Conservation (phyloP, 2,113 vertebrate species). For the Scomber colias region DNA sequence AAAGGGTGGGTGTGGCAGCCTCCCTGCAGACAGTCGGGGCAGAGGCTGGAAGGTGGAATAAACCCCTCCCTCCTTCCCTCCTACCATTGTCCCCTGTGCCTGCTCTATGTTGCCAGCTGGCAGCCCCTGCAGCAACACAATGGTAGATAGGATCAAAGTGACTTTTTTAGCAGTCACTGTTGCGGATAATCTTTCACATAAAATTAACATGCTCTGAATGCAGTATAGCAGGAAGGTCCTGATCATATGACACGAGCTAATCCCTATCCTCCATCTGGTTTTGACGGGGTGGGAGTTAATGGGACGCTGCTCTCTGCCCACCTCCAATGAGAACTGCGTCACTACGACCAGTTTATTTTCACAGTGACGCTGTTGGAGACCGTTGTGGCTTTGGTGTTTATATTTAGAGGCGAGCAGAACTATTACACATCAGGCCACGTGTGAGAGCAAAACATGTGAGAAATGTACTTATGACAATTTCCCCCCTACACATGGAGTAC, state of each 20-base stretch:
- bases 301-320: conserved; percentile 42
- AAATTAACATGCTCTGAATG: conserved; percentile 76
- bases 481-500: conserved; percentile 2
- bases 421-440: conserved; percentile 71
- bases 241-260: conserved; percentile 78
- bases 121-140: conserved; percentile 70
- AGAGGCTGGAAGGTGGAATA: conserved; percentile 67
- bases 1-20: conserved; percentile 76
- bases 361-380: conserved; percentile 58
- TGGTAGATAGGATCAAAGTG: conserved; percentile 78
- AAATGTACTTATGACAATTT: conserved; percentile 58
- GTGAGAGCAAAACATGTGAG: conserved; percentile 77
- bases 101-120: conserved; percentile 75
- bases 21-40: conserved; percentile 61
- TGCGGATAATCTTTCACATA: conserved; percentile 81
- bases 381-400: conserved; percentile 71
- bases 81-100: conserved; percentile 20
- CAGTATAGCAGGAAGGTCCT: conserved; percentile 70
- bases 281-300: conserved; percentile 61
- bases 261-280: conserved; percentile 81
- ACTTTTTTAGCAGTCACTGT: conserved; percentile 76
- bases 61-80: conserved; percentile 8
- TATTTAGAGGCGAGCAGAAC: conserved; percentile 76
- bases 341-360: conserved; percentile 64
- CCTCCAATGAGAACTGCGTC: conserved; percentile 60